Evolutionary conservation across 2,888 invertebrate genomes (phyloP).

Genomic region (Volucella zonaria): DNA sequence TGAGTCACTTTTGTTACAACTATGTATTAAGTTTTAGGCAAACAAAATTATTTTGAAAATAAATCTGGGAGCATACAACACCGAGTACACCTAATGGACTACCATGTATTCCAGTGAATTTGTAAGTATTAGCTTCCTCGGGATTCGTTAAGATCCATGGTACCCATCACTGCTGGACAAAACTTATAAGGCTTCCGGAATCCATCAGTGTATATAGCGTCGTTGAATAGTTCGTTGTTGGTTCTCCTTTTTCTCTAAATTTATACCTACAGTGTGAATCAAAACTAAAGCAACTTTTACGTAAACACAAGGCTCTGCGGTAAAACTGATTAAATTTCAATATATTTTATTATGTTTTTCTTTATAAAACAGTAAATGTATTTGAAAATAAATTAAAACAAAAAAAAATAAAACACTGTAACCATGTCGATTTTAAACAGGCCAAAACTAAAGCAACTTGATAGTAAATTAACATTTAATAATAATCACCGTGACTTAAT

Average conservation of each 20-base stretch:
- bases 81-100: slow-evolving; percentile 19
- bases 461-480: too few relatives aligned
- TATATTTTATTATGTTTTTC: too few relatives aligned
- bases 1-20: slow-evolving; percentile 7
- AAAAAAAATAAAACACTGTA: too few relatives aligned
- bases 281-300: too few relatives aligned
- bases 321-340: too few relatives aligned
- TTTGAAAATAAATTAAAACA: too few relatives aligned
- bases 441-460: too few relatives aligned
- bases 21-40: not conserved
- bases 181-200: slow-evolving; percentile 41
- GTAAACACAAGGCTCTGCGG: too few relatives aligned
- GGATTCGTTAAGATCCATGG: not conserved
- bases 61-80: slow-evolving; percentile 18
- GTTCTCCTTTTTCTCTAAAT: not conserved
- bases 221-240: slow-evolving; percentile 6
- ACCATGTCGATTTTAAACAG: too few relatives aligned
- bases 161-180: slow-evolving; percentile 18
- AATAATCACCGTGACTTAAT: too few relatives aligned
- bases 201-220: slow-evolving; percentile 27
- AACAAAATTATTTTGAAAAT: slow-evolving; percentile 23
- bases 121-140: not conserved
- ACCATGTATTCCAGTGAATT: slow-evolving; percentile 25
- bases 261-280: too few relatives aligned
- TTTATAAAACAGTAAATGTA: too few relatives aligned